Conservation (phyloP, 2,888 invertebrate genomes). For the Caenorhabditis parvicauda region DNA sequence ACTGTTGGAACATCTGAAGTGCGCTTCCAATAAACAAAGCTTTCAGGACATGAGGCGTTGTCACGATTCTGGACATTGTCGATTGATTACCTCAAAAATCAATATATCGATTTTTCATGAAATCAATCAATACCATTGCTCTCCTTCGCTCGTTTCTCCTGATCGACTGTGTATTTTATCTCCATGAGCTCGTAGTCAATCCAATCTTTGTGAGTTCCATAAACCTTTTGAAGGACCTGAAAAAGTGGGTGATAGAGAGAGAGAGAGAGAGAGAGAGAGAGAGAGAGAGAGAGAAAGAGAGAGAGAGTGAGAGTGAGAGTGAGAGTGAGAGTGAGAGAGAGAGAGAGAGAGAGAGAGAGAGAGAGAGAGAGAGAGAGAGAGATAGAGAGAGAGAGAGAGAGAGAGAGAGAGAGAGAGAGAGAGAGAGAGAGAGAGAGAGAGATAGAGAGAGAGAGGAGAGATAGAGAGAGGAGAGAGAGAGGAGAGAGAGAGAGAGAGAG, state of each 20-base stretch:
- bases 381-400: background rate
- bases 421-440: background rate
- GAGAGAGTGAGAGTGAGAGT: background rate
- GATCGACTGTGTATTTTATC: too few species aligned
- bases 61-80: conserved; percentile 7
- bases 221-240: background rate
- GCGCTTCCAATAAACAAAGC: conserved; percentile 68
- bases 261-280: background rate
- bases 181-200: too few species aligned
- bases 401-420: background rate
- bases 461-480: conserved; percentile 4
- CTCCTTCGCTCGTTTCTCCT: too few species aligned
- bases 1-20: conserved; percentile 68
- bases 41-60: conserved; percentile 52
- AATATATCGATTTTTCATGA: background rate
- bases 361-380: background rate
- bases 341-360: conserved; percentile 2
- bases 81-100: background rate
- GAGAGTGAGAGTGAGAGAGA: background rate
- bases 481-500: background rate
- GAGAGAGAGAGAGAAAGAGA: background rate
- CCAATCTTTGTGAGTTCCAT: too few species aligned
- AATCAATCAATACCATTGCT: too few species aligned
- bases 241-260: background rate
- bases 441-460: background rate